These are phyloP conservation scores for Enteromius unitaeniatus DNA, from an alignment of 2,797 vertebrate genomes.

Conservation along the genomic window DNA sequence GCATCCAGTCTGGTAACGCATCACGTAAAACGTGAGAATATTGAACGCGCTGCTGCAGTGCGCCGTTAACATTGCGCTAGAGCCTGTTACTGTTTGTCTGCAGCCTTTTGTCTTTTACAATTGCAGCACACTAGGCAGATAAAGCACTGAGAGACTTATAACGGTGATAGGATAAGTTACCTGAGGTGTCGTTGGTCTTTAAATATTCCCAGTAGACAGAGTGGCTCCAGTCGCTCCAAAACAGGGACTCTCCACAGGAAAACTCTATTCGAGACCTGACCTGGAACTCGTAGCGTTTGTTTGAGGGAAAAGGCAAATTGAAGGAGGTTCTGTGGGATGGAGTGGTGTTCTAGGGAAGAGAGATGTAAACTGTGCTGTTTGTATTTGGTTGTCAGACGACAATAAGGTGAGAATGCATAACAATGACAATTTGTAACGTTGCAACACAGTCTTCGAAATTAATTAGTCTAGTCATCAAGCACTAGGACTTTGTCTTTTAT, in stretches of 20 bases:
- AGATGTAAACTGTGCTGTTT: not conserved
- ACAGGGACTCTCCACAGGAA: constrained; percentile 69
- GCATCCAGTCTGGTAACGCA: not conserved
- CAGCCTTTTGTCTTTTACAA: not conserved
- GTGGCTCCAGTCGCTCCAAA: constrained; percentile 87
- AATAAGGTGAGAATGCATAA: not conserved
- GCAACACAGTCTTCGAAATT: not conserved
- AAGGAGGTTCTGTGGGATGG: constrained; percentile 38
- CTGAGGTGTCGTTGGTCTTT: constrained; percentile 66
- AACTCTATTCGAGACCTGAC: constrained; percentile 75
- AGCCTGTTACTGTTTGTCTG: not conserved
- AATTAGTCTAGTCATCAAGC: not conserved
- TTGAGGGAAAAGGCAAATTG: constrained; percentile 68
- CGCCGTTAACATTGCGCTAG: not conserved
- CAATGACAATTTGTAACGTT: not conserved
- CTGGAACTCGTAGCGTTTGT: constrained; percentile 81
- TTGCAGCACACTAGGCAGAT: not conserved
- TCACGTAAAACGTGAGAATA: not conserved
- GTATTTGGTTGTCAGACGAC: not conserved
- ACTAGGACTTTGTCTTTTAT: not conserved
- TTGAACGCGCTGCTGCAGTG: not conserved
- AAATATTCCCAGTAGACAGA: constrained; percentile 79
- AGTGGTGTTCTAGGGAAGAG: fast-evolving
- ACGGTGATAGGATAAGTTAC: constrained; percentile 53
- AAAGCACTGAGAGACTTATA: not conserved